Conservation (phyloP, 2,113 vertebrate species). For the Girardinichthys multiradiatus region DNA sequence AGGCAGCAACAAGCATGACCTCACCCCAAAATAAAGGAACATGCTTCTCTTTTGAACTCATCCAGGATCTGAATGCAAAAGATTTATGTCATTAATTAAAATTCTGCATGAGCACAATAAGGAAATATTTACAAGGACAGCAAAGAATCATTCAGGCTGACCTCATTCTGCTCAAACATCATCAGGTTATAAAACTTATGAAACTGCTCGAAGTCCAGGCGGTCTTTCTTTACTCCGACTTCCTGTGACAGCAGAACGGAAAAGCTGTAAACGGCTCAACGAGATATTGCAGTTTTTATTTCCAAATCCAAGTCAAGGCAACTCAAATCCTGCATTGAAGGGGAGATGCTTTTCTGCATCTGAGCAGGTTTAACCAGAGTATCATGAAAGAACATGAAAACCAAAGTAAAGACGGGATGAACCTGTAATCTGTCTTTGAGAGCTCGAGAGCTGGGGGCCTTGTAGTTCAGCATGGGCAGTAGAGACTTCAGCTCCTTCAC, state of each 20-base stretch:
- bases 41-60: constrained; percentile 93
- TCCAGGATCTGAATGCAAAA: constrained; percentile 87
- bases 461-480: constrained; percentile 91
- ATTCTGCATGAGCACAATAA: neutral
- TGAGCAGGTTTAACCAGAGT: neutral
- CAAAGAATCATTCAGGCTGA: constrained; percentile 59
- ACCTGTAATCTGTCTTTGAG: constrained; percentile 92
- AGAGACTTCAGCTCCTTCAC: constrained; percentile 91
- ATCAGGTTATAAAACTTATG: constrained; percentile 96
- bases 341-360: neutral
- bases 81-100: neutral
- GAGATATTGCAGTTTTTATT: too few relatives aligned
- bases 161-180: constrained; percentile 95
- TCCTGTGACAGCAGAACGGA: constrained; percentile 77
- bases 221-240: constrained; percentile 88
- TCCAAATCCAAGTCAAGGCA: too few relatives aligned
- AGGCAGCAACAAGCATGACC: neutral
- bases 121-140: neutral
- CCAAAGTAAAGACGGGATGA: constrained; percentile 21
- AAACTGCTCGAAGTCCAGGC: constrained; percentile 93
- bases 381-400: neutral
- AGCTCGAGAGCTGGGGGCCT: constrained; percentile 83
- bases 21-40: constrained; percentile 96
- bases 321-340: too few relatives aligned
- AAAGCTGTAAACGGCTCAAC: neutral